A percentile compares a stretch with the other conserved stretches of the same genome.
phyloP scores from a whole-genome alignment of 2,888 invertebrate genomes.

The Plutella xylostella region DNA sequence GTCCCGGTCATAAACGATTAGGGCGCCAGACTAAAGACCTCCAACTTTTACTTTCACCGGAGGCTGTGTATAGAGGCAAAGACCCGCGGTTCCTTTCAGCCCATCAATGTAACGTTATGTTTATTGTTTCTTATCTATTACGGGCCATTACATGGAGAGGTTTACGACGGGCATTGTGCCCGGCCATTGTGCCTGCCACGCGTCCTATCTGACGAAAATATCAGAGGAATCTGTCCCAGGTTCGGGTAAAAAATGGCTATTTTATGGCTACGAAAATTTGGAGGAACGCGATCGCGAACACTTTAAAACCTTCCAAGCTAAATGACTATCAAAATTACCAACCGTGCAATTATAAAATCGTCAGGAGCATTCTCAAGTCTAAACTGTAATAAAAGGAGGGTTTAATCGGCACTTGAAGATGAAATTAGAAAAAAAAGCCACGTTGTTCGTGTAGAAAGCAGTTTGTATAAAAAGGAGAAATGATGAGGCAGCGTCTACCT shows the following conservation, averaged over 20 bases:
- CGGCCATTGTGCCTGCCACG: slow-evolving; percentile 25
- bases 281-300: background rate
- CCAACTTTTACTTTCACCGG: slow-evolving; percentile 49
- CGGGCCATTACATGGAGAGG: slow-evolving; percentile 32
- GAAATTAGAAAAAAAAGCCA: background rate
- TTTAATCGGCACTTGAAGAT: background rate
- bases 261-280: background rate
- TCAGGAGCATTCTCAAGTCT: no score
- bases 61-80: slow-evolving; percentile 28
- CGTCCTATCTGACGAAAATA: slow-evolving; percentile 25
- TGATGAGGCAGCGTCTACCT: slow-evolving; percentile 34
- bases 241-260: background rate
- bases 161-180: slow-evolving; percentile 19
- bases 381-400: no score
- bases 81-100: slow-evolving; percentile 28
- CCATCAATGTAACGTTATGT: slow-evolving; percentile 36
- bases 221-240: background rate
- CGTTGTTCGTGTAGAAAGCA: no score
- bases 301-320: no score
- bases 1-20: slow-evolving; percentile 23
- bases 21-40: slow-evolving; percentile 22
- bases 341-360: no score
- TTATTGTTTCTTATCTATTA: slow-evolving; percentile 37
- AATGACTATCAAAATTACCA: no score
- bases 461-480: background rate